Evolutionary conservation across 64 coral and sea anemone species (phyloP), one percentile per base, ranked within the genome.

Genomic region (Astreopora myriophthalma): DNA sequence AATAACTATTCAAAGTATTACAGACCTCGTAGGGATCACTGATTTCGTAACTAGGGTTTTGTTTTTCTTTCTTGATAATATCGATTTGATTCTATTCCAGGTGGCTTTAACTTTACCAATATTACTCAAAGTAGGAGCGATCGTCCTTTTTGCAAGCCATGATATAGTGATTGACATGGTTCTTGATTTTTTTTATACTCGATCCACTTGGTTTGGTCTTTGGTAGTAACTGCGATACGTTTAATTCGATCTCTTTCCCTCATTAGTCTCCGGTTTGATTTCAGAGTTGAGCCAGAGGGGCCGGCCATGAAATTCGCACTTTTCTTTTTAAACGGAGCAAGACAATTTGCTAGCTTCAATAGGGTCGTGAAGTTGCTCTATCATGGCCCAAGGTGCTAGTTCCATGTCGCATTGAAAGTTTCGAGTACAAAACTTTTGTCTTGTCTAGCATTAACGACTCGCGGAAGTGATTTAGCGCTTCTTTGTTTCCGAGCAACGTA

Each of bases 31-130:
- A 37, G 20, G 72, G 30, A 13, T 37, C 14, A 39, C 42, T 46
- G 19, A 33, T 74, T 74, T 46, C 42, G 40, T 37, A 34, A 39
- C 32, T 17, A 31, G 34, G 33, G 72, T 74, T 14, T 26, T 37
- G 72, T n/a, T 74, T n/a, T 74, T 74, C 14, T 74, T 39, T 74
- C 33, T 82, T 10, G 78, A 82, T 25, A 82, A 49, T 82, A 82
- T 82, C 55, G 78, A 82, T 9, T 82, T 82, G 19, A 88, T 73
- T 48, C 86, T 69, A 88, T 58, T 72, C 86, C 86, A 88, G 74
- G 25, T 88, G 68, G 29, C 86, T 48, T 73, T 72, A 38, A 39
- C 52, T 88, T 88, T 73, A 8, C 86, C 86, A 29, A 39, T 72
- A 51, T 88, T 48, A 51, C 74, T 52, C 29, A 46, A 88, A 88